Base-by-base conservation (phyloP, 2,113 vertebrate species). In the Seriola aureovittata region DNA sequence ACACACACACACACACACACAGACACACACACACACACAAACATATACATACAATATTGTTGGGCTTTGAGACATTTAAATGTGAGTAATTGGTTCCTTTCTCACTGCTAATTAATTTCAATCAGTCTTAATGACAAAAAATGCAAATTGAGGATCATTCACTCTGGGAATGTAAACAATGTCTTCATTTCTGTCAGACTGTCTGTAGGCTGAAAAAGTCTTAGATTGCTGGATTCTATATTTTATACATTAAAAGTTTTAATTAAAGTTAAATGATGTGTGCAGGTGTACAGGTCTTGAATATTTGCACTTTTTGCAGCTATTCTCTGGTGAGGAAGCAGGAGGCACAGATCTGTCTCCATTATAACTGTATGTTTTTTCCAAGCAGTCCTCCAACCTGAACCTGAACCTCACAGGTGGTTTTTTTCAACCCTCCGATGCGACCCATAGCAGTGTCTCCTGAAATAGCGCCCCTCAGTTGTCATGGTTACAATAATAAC, bases 231-330 rank as follows among this genome's bases (percentile, higher is more conserved):
- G 3, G 32, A 50, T 34, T 78, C 32, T 70, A 19, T 21, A 59
- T 42, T 86, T 82, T 36, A 66, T 3, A 55, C 6, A 58, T 60
- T 83, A 44, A 54, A 70, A 75, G 46, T 63, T 59, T 84, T 90
- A 88, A 88, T 90, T 82, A 82, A 79, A 89, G 59, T 72, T 50
- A 81, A 90, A 89, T 82, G 86, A 75, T 8, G 72, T 71, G 8
- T 86, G 80, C 38, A n/a, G 50, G 58, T 63, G 54, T 59, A 40
- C 55, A 78, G 10, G 73, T 57, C 59, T 36, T 78, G 65, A 72
- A 42, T 84, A 55, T 74, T 50, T 72, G 54, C 54, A 13, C 46
- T 57, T 76, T 75, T 62, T 66, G 52, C 36, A 36, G 58, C 67
- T 34, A 23, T 48, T 70, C 14, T 55, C 64, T 66, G 52, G 3